Evolutionary conservation across 1,140 invertebrate genomes (phyloP), one percentile per base, ranked within the genome.

Genomic region (Drosophila chauvacae): DNA sequence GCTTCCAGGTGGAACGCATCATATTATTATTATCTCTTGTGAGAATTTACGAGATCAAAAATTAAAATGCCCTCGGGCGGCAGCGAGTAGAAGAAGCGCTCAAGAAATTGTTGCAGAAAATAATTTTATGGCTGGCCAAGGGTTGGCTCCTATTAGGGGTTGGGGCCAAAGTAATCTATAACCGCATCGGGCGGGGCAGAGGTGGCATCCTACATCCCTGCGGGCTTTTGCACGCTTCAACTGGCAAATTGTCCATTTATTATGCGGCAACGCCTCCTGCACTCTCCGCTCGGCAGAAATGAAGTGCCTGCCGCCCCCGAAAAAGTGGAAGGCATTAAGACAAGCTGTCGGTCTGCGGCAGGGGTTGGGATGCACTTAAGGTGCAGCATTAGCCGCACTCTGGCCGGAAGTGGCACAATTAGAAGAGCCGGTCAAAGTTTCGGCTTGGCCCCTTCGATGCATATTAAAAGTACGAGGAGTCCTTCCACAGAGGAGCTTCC

Each of bases 21-120:
- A 81, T 90, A 90, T 91, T 80, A 80, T 82, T 82, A 90, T 91
- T 86, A 90, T 90, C 83, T 87, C 77, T 79, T 84, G 83, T 87
- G 75, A 83, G 83, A 91, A 91, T 91, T 91, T 91, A 91, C 87
- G 87, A 91, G 87, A 91, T 91, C 82, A 91, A 87, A 91, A 91
- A 91, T 91, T 91, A 91, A 91, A 91, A 91, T 87, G 75, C 71
- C 87, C 87, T 77, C 72, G 62, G 73, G 86, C 64, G 60, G 30
- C 41, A 28, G 37, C 20, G 30, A 50, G 48, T 30, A 7, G 57
- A 47, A 47, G 39, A 72, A 73, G 74, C 44, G 80, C 84, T 77
- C 57, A 84, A 88, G 85, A 90, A 90, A 90, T 88, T 90, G 81
- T 84, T 90, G 85, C 85, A 85, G 69, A 72, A 90, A 88, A 90